Evolutionary conservation across 1,140 invertebrate species (phyloP).

Genomic region (Drosophila sp.): DNA sequence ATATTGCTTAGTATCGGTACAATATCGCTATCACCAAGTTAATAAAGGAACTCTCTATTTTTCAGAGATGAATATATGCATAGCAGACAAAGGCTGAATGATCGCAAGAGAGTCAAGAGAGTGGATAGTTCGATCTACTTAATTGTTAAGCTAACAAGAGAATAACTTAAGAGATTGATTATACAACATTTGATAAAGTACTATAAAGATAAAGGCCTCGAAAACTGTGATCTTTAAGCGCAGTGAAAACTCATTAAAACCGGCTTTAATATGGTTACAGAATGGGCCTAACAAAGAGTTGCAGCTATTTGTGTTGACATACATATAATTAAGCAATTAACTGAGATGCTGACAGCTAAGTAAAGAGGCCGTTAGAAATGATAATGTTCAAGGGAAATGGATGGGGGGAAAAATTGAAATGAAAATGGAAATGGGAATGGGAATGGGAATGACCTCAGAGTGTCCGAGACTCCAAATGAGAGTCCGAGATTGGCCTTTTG

Average conservation of each 20-base stretch:
- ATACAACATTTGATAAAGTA: neutral
- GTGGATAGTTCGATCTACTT: neutral
- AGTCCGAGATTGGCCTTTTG: neutral
- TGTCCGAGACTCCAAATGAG: neutral
- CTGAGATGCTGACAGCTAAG: slow-evolving; percentile 4
- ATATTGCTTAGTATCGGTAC: too few relatives aligned
- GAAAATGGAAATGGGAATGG: slow-evolving; percentile 5
- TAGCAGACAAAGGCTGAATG: neutral
- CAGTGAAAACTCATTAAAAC: slow-evolving; percentile 18
- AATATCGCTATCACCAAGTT: too few relatives aligned
- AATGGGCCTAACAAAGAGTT: slow-evolving; percentile 6
- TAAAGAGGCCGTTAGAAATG: slow-evolving; percentile 24
- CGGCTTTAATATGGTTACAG: slow-evolving; percentile 1
- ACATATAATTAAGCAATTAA: slow-evolving; percentile 38
- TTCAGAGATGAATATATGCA: neutral
- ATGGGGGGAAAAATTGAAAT: neutral
- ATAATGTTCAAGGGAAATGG: slow-evolving; percentile 14
- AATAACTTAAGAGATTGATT: neutral
- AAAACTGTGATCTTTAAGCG: neutral
- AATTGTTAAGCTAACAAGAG: neutral
- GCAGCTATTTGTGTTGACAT: slow-evolving; percentile 16
- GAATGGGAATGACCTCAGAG: neutral
- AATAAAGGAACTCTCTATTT: too few relatives aligned
- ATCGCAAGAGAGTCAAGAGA: neutral
- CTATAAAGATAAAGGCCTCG: neutral